phyloP scores from a whole-genome alignment of 64 coral and sea anemone genomes.

The Orbicella faveolata region DNA sequence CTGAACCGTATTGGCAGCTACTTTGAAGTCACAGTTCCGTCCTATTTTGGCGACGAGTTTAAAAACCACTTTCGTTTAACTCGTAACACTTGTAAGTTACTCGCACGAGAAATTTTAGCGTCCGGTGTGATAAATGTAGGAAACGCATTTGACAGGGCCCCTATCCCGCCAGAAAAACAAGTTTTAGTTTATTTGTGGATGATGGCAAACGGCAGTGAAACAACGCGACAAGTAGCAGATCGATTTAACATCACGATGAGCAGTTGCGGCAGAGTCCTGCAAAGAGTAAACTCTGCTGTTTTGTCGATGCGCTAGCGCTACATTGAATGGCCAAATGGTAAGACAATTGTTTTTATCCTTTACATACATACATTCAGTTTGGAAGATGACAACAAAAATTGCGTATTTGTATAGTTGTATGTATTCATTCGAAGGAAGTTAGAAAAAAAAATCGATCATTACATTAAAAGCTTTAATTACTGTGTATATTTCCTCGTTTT shows the following conservation, averaged over 20 bases:
- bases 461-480: no score
- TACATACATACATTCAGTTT: not conserved
- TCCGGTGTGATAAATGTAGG: slow-evolving; percentile 4
- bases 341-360: not conserved
- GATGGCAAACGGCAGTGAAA: not conserved
- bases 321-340: slow-evolving; percentile 26
- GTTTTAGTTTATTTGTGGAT: not conserved
- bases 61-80: slow-evolving; percentile 25
- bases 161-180: slow-evolving; percentile 32
- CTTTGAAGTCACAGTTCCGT: slow-evolving; percentile 16
- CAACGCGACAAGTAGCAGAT: not conserved
- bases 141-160: slow-evolving; percentile 18
- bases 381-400: no score
- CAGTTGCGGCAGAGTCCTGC: not conserved
- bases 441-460: no score
- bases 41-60: slow-evolving; percentile 41
- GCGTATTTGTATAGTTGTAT: not conserved
- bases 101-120: slow-evolving; percentile 29
- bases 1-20: slow-evolving; percentile 18
- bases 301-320: not conserved
- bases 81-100: slow-evolving; percentile 31
- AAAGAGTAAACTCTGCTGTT: not conserved
- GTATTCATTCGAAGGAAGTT: no score
- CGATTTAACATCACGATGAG: slow-evolving; percentile 2
- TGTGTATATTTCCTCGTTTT: no score